Base-by-base conservation (phyloP, 2,888 invertebrate genomes). In the Yponomeuta malinellus region DNA sequence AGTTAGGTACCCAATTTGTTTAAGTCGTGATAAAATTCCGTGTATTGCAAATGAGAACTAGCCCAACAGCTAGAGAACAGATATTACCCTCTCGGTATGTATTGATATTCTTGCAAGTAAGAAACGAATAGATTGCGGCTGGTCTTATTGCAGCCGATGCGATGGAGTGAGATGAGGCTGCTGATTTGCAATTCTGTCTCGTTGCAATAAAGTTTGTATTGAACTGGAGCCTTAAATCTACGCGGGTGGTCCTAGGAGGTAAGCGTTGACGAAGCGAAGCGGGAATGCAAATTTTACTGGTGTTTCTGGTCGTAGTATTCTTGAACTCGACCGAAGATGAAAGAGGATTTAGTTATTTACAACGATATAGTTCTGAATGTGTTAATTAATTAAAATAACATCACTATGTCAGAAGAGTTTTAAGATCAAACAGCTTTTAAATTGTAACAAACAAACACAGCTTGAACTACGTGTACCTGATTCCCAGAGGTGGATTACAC, bases 221-320 rank as follows among this genome's bases (percentile, higher is more conserved):
- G 78, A 83, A 81, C 81, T 79, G 84, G 77, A 79, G 78, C 76
- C 74, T 73, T 71, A 72, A 74, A 76, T 80, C 91, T 77, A 83
- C 90, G 92, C 91, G 91, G 92, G 92, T 92, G 92, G 92, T 92
- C 91, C 83, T 85, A 87, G 84, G 83, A 83, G 84, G 83, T 81
- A 84, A 84, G 82, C 82, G 83, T 83, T 85, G 83, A 83, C 81
- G 85, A 83, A 83, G 83, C 83, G 83, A 86, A 87, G 83, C 87
- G 83, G 83, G 89, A 89, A 90, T 91, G 91, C 90, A 90, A 92
- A 91, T 91, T 90, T 89, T 80, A 81, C 85, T 81, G 84, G 83
- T 84, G 83, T 84, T 83, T 81, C 84, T 84, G 80, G 78, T 81
- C 78, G 76, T 76, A 76, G 75, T 83, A 81, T 80, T 84, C 82